These are phyloP conservation scores for Microctenopoma lineatum DNA, from an alignment of 2,797 vertebrate genomes.

Conservation along the genomic window DNA sequence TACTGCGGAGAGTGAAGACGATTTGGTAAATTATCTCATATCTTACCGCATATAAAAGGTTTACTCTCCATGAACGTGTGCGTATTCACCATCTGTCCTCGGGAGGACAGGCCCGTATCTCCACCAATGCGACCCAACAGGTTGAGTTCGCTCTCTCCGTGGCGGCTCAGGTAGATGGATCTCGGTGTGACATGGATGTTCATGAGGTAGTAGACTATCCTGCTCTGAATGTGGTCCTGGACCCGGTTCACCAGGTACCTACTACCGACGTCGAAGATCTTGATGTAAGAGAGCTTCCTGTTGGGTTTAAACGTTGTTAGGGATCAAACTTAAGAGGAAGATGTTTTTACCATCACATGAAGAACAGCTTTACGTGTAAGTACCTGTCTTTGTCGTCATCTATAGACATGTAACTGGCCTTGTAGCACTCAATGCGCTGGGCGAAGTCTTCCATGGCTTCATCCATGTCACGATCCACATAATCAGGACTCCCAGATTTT, in stretches of 20 bases:
- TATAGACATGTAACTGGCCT: conserved; percentile 85
- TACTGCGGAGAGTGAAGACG: conserved; percentile 66
- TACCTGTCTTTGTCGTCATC: conserved; percentile 91
- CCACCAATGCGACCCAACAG: conserved; percentile 88
- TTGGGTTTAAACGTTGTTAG: conserved; percentile 4
- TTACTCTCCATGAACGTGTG: background rate
- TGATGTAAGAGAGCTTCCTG: conserved; percentile 92
- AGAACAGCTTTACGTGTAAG: background rate
- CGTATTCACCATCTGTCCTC: conserved; percentile 81
- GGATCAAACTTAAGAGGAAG: no score
- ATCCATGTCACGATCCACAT: conserved; percentile 85
- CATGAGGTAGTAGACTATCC: conserved; percentile 94
- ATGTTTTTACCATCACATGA: background rate
- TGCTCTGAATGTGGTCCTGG: conserved; percentile 92
- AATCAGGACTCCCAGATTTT: conserved; percentile 92
- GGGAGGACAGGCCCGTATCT: conserved; percentile 86
- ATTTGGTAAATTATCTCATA: background rate
- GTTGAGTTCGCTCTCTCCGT: conserved; percentile 92
- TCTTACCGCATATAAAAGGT: background rate
- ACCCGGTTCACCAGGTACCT: conserved; percentile 90
- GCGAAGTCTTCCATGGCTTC: conserved; percentile 89
- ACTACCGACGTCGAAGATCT: conserved; percentile 91
- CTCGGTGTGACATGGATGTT: conserved; percentile 92
- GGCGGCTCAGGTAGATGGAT: conserved; percentile 91
- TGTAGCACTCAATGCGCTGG: conserved; percentile 91